Evolutionary conservation across 2,797 vertebrate genomes (phyloP).

Genomic region (Heteromormyrus szaboi): DNA sequence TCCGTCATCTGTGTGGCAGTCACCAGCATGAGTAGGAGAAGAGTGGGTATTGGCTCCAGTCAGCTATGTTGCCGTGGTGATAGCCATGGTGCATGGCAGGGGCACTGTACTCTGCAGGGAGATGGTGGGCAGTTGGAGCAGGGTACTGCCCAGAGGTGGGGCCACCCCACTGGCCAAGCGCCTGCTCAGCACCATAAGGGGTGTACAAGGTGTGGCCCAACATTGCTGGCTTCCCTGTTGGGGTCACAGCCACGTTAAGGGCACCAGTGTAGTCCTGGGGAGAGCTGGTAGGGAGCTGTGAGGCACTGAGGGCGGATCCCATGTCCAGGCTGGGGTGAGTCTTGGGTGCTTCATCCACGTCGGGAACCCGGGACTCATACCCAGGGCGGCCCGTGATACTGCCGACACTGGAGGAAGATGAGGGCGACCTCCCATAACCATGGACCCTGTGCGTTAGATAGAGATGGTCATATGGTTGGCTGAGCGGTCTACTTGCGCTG

Average conservation of each 20-base stretch:
- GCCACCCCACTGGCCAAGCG: constrained; percentile 72
- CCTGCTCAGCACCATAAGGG: constrained; percentile 68
- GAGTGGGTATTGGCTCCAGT: constrained; percentile 86
- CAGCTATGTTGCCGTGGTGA: constrained; percentile 69
- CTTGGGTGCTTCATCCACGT: constrained; percentile 56
- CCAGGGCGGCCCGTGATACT: constrained; percentile 47
- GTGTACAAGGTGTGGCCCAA: constrained; percentile 68
- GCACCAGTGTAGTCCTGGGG: constrained; percentile 73
- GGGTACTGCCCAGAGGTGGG: constrained; percentile 66
- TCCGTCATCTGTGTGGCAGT: constrained; percentile 28
- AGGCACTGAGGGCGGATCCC: constrained; percentile 44
- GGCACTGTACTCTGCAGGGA: constrained; percentile 69
- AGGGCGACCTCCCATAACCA: constrained; percentile 63
- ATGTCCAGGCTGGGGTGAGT: constrained; percentile 45
- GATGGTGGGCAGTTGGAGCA: constrained; percentile 60
- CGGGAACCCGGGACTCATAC: constrained; percentile 62
- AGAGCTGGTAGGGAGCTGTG: constrained; percentile 48
- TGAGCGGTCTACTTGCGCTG: neutral
- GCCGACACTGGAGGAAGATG: constrained; percentile 56
- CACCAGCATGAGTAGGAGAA: constrained; percentile 89
- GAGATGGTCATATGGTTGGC: neutral
- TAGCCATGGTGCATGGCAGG: constrained; percentile 72
- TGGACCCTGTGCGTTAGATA: constrained; percentile 58
- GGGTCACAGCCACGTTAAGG: constrained; percentile 67
- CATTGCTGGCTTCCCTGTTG: constrained; percentile 60